Conservation (phyloP, 2,797 vertebrate species). For the Chaetodon trifasciatus region DNA sequence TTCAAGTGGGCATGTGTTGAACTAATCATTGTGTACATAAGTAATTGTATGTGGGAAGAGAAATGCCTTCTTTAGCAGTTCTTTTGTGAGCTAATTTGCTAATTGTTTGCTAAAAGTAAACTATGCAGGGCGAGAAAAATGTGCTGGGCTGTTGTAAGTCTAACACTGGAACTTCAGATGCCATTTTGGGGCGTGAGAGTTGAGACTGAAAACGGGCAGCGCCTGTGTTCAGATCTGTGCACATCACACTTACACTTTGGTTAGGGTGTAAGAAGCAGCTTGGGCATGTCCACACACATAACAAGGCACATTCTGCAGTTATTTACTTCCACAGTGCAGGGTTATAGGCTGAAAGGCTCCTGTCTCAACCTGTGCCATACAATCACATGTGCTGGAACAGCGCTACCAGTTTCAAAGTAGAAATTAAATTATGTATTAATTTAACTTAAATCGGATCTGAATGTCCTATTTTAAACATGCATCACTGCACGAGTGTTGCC, state of each 20-base stretch:
- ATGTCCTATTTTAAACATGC: background rate
- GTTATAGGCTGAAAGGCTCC: conserved; percentile 10
- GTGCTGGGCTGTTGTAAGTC: conserved; percentile 40
- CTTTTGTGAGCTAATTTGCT: background rate
- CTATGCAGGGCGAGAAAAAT: background rate
- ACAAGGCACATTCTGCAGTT: conserved; percentile 28
- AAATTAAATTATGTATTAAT: background rate
- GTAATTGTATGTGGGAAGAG: background rate
- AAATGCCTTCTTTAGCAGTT: background rate
- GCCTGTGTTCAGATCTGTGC: conserved; percentile 21
- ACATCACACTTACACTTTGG: conserved; percentile 7
- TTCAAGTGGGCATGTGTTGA: background rate
- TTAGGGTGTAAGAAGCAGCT: conserved; percentile 31
- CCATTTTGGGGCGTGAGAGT: conserved; percentile 59
- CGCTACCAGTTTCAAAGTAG: background rate
- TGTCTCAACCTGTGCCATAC: conserved; percentile 46
- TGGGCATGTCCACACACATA: conserved; percentile 57
- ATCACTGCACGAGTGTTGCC: background rate
- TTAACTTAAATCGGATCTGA: background rate
- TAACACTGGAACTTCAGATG: conserved; percentile 65
- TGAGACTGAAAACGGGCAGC: conserved; percentile 17
- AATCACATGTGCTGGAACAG: background rate
- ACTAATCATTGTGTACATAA: background rate
- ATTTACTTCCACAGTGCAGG: background rate
- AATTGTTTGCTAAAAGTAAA: background rate